Conservation (phyloP, 2,113 vertebrate species). For the Prunella fulvescens region DNA sequence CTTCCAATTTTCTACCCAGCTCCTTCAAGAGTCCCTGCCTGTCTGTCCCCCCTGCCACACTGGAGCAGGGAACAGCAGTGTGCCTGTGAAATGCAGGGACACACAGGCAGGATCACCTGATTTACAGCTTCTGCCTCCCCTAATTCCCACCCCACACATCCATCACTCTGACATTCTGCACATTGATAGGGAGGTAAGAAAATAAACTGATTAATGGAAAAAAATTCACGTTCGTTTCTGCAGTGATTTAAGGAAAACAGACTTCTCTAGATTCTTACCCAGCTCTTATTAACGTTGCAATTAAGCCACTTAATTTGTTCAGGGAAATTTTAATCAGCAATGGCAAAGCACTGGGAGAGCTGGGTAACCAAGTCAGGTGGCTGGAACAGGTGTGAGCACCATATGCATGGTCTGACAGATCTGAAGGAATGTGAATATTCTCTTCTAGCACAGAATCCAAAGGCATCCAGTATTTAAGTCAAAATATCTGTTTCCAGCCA, state of each 20-base stretch:
- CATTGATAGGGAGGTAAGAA: not conserved
- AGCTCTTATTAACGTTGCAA: not conserved
- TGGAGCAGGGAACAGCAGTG: constrained; percentile 12
- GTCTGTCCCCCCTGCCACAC: not conserved
- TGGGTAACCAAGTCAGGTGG: not conserved
- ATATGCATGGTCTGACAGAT: not conserved
- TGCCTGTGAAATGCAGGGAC: not conserved
- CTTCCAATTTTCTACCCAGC: not conserved
- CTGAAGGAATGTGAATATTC: not conserved
- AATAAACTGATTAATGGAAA: not conserved
- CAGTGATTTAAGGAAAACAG: not conserved
- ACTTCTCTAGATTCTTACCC: not conserved
- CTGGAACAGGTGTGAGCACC: constrained; percentile 15
- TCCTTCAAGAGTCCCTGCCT: not conserved
- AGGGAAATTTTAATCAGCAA: not conserved
- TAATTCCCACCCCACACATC: not conserved
- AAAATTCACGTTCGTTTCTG: rapidly evolving
- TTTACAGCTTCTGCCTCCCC: not conserved
- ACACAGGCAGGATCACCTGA: not conserved
- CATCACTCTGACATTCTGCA: not conserved
- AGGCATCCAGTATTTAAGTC: not conserved
- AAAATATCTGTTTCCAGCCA: constrained; percentile 35
- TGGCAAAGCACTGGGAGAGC: not conserved
- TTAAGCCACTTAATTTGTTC: not conserved
- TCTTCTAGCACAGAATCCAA: not conserved